Base-by-base conservation (phyloP, 2,888 invertebrate genomes). In the Dicroscelio sp. region DNA sequence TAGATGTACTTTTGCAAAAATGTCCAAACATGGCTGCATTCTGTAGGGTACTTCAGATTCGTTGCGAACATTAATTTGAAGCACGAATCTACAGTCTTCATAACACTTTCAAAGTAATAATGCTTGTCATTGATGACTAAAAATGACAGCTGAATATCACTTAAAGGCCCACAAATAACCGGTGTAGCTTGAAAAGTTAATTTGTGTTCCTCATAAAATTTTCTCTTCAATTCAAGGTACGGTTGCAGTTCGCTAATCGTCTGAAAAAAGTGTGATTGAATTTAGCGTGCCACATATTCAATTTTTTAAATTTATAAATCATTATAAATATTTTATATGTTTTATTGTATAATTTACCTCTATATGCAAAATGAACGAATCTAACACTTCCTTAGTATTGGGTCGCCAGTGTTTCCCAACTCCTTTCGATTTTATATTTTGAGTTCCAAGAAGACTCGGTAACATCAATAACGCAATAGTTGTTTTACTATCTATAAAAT, bases 331-430 rank as follows among this genome's bases (percentile, higher is more conserved):
- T 33, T 35, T 33, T 27, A 27, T 63, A 5, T 55, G n/a, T 55
- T 63, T 30, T 3, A 31, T n/a, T 30, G 10, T 25, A 30, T 30
- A 30, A 3, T 60, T 84, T 43, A 79, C 86, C 2, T 69, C 20
- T 10, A 86, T 12, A 52, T 71, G 67, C n/a, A 78, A 58, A 17
- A 79, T 31, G 25, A 86, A 86, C 0, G 79, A 69, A 30, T 86
- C 71, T n/a, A 48, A 38, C 1, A 78, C 23, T 23, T 86, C 86
- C 30, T 79, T 69, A 12, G 48, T n/a, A 52, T 25, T 86, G 14
- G 86, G 86, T 27, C 71, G 35, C 71, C 86, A 86, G 43, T 79
- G 86, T 43, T 60, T 58, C 20, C 86, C 86, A 12, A 60, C 25
- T 58, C 2, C 14, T 78, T 79, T 86, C 1, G 78, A 76, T 52